Percentiles rank a stretch among this genome's conserved stretches.
phyloP scores from a whole-genome alignment of 2,113 vertebrate species.

The Pelusios castaneus region DNA sequence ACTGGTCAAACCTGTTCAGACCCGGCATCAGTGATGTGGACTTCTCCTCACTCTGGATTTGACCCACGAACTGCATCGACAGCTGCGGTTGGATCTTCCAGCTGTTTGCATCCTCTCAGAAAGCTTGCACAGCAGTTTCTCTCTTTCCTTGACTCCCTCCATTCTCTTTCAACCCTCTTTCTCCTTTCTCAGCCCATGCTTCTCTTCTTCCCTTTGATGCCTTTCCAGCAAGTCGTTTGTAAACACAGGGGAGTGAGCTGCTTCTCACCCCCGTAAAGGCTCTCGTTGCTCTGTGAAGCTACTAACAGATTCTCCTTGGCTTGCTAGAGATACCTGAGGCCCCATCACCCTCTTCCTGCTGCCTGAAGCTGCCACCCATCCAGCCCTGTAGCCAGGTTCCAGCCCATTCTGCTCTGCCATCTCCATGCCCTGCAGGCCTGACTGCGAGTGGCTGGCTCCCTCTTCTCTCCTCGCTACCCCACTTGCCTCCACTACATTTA shows the following conservation, averaged over 20 bases:
- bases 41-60: neutral
- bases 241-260: neutral
- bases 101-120: neutral
- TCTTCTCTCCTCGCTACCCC: neutral
- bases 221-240: neutral
- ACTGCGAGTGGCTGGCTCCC: neutral
- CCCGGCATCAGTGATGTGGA: neutral
- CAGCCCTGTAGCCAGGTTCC: neutral
- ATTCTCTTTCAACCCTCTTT: neutral
- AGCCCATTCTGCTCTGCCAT: neutral
- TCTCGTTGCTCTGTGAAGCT: neutral
- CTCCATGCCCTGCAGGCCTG: neutral
- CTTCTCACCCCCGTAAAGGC: neutral
- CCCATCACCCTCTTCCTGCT: rapidly evolving
- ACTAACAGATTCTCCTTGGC: neutral
- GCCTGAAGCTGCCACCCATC: neutral
- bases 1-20: neutral
- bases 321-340: neutral
- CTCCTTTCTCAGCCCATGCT: neutral
- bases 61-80: neutral
- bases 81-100: neutral
- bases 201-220: neutral
- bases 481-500: slow-evolving; percentile 80
- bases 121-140: neutral
- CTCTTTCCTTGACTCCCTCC: neutral